Evolutionary conservation across 2,888 invertebrate genomes (phyloP), one percentile per base, ranked within the genome.

Genomic region (Drosophila nigricruria): DNA sequence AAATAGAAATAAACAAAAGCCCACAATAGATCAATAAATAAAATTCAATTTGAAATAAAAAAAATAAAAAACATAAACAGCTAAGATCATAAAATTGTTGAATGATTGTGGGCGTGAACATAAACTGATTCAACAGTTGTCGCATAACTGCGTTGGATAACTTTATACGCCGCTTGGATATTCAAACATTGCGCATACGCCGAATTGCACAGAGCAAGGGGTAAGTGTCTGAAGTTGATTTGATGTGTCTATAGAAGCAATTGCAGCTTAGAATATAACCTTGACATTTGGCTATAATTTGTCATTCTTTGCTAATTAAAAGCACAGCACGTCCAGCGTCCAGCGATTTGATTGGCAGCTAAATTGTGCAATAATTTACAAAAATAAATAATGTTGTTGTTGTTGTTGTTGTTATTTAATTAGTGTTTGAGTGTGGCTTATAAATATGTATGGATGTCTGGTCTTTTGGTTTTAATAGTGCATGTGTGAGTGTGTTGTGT

Each of bases 291-390:
- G 45, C 23, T 14, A 38, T 40, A 38, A 80, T 86, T 85, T 85
- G 83, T 76, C 73, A 81, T 87, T 79, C 66, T 70, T 66, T 57
- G 81, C 64, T 89, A 82, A 89, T 80, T 82, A 82, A 79, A 89
- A 79, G 47, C 72, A 71, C 79, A 71, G 79, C 79, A 79, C 65
- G 82, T 77, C 50, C 64, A 66, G 70, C 66, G 67, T 57, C 57
- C 56, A 43, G 43, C 43, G 1, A 66, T 71, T 77, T 82, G 90
- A 86, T 89, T 88, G 85, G 73, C 90, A 89, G 75, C 75, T 81
- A 81, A 85, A 77, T 73, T 87, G 77, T 78, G 82, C 64, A 79
- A 79, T 79, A 75, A 80, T 77, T 58, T 57, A 27, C 18, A 38
- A 72, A 71, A 67, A 66, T 52, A 67, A 47, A 6, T 30, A n/a